A percentile compares a stretch with the other conserved stretches of the same genome.
Conservation (phyloP, 2,113 vertebrate genomes). For the Zosterops hypoxanthus region DNA sequence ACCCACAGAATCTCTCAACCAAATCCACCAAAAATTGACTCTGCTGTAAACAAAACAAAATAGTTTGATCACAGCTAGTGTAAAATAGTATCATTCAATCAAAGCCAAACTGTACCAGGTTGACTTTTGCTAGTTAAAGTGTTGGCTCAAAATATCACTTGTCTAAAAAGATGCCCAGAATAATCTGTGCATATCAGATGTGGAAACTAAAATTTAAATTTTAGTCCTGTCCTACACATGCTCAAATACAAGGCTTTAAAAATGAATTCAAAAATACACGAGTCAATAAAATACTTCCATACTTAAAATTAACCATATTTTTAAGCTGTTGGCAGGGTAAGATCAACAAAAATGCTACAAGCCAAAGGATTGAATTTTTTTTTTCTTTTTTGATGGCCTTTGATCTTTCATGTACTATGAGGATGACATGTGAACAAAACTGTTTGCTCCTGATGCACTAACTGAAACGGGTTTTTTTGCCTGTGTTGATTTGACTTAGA, state of each 20-base stretch:
- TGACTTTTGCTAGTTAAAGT: not conserved
- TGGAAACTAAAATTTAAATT: not conserved
- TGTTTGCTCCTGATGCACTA: not conserved
- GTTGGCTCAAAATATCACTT: not conserved
- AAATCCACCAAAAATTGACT: conserved; percentile 1
- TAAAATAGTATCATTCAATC: not conserved
- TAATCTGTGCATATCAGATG: not conserved
- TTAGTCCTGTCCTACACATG: not conserved
- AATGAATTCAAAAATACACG: not conserved
- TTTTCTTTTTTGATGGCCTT: not conserved
- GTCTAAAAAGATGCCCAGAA: not conserved
- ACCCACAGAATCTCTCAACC: not conserved
- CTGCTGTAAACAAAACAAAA: not conserved
- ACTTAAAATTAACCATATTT: not conserved
- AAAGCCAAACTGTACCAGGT: not conserved
- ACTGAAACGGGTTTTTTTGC: rapidly evolving
- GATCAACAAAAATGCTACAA: not conserved
- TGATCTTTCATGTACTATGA: not conserved
- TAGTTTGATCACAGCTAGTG: not conserved
- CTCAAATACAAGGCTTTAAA: not conserved
- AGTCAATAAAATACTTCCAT: not conserved
- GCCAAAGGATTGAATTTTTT: not conserved
- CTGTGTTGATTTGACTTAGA: not conserved
- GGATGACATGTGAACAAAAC: not conserved
- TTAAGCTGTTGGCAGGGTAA: not conserved